Conservation (phyloP, 1,140 invertebrate species). For the Drosophila lowei region DNA sequence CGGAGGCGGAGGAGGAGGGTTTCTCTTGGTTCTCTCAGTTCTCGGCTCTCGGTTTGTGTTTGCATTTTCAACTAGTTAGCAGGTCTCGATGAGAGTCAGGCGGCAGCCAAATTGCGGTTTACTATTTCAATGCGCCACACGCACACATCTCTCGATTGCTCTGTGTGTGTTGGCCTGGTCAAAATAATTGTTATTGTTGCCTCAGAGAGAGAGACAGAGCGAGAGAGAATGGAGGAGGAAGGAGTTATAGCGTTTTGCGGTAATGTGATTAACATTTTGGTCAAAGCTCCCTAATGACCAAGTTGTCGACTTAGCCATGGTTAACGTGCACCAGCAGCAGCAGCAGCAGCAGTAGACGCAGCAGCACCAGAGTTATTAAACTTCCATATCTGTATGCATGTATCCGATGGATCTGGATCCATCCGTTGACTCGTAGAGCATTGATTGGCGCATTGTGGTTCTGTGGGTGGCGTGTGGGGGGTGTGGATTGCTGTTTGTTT, state of each 20-base stretch:
- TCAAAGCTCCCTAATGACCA: conserved; percentile 74
- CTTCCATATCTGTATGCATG: conserved; percentile 15
- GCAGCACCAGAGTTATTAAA: conserved; percentile 71
- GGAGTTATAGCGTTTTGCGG: conserved; percentile 57
- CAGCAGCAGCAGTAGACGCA: conserved; percentile 37
- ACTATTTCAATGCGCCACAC: conserved; percentile 60
- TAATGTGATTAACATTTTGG: conserved; percentile 78
- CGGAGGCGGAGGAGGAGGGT: not conserved
- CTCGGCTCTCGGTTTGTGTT: conserved; percentile 49
- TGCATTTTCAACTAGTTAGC: conserved; percentile 70
- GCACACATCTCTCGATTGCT: conserved; percentile 5
- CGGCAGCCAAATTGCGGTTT: conserved; percentile 71
- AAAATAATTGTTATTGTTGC: conserved; percentile 80
- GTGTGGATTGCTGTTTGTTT: conserved; percentile 42
- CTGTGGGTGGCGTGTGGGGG: conserved; percentile 14
- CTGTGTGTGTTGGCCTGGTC: conserved; percentile 30
- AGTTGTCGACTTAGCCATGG: conserved; percentile 45
- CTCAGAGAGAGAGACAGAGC: conserved; percentile 32
- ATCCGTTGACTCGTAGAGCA: conserved; percentile 11
- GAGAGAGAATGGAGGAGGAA: too few relatives aligned
- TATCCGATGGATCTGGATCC: not conserved
- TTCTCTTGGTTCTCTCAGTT: conserved; percentile 36
- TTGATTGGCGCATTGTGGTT: conserved; percentile 66
- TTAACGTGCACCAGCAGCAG: conserved; percentile 7
- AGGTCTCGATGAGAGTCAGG: conserved; percentile 33